Evolutionary conservation across 2,888 invertebrate species (phyloP).

Genomic region (Zaprionus bogoriensis): DNA sequence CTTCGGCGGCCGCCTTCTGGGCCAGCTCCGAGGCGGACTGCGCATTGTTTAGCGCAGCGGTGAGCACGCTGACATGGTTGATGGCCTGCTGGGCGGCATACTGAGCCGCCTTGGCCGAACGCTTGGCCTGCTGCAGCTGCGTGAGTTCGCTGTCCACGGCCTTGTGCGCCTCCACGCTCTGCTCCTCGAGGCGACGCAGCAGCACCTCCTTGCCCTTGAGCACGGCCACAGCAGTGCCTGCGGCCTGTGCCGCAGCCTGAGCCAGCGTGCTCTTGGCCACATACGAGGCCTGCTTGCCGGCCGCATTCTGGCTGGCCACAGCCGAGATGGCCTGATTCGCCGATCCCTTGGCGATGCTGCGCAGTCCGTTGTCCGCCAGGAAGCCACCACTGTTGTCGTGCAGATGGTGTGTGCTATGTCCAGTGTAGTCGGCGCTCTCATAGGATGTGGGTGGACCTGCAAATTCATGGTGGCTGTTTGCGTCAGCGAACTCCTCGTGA

Average conservation of each 20-base stretch:
- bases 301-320: constrained; percentile 88
- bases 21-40: constrained; percentile 89
- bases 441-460: constrained; percentile 35
- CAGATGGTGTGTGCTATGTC: constrained; percentile 31
- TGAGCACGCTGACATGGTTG: constrained; percentile 85
- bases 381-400: constrained; percentile 49
- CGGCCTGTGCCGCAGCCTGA: constrained; percentile 89
- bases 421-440: constrained; percentile 43
- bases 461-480: constrained; percentile 15
- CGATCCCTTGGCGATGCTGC: constrained; percentile 88
- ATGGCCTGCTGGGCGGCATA: constrained; percentile 87
- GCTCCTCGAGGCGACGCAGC: constrained; percentile 88
- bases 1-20: constrained; percentile 88
- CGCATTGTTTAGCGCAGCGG: constrained; percentile 89
- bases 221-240: constrained; percentile 87
- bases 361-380: constrained; percentile 87
- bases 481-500: constrained; percentile 63
- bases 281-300: constrained; percentile 90
- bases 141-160: constrained; percentile 86
- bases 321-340: constrained; percentile 90
- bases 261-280: constrained; percentile 90
- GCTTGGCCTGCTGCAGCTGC: constrained; percentile 89
- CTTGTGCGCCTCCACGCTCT: constrained; percentile 88
- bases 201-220: constrained; percentile 87
- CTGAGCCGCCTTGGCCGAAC: constrained; percentile 87